Evolutionary conservation across 1,140 invertebrate genomes (phyloP), one percentile per base, ranked within the genome.

Genomic region (Oncopeltus fasciatus): DNA sequence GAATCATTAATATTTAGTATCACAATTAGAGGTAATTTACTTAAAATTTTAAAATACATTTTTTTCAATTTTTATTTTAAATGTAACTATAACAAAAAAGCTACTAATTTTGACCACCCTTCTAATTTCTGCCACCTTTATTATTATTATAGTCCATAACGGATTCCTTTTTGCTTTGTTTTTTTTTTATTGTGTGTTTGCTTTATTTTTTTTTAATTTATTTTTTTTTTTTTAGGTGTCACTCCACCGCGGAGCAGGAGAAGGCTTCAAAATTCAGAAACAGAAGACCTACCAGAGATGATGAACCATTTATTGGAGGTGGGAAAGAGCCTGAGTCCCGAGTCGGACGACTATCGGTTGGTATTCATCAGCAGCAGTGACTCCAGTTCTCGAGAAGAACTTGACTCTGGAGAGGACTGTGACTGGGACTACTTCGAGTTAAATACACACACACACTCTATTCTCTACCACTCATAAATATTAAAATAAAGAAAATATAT

Each of bases 351-450:
- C 74, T 89, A 90, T 70, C 85, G 86, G 67, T 76, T 92, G 61
- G 90, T 92, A 2, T 92, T 92, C 74, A 85, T 92, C 68, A 90
- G 86, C 70, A 90, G 86, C 69, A 88, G 87, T 26, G 88, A 90
- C 68, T 88, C 86, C 46, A 88, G 87, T 4, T 87, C 84, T 57
- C 59, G 84, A 81, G 84, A 87, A 66, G 84, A 86, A 69, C 73
- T 77, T 47, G 83, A 84, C 66, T 77, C 81, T 63, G 84, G 85
- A 67, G 76, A 88, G 70, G 87, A 89, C 67, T 87, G 86, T 68
- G 86, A 88, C 69, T 89, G 87, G 87, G 87, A 89, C 69, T 89
- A 88, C 72, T 89, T 88, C 71, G 87, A 89, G 70, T 62, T n/a
- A n/a, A n/a, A n/a, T n/a, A n/a, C n/a, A n/a, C n/a, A n/a, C n/a